Conservation (phyloP, 2,113 vertebrate species). For the Promerops cafer region DNA sequence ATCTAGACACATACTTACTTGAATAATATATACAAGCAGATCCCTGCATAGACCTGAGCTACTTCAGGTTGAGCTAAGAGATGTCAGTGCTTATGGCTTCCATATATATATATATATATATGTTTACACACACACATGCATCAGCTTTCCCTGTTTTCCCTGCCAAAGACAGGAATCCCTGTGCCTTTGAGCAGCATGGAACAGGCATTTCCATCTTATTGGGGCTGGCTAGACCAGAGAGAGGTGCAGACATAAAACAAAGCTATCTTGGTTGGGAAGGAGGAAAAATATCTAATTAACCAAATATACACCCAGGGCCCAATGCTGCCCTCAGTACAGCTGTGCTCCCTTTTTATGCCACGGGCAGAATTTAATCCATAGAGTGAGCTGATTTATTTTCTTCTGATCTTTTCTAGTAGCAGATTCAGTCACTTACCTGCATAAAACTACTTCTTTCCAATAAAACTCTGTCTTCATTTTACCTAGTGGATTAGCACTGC, state of each 20-base stretch:
- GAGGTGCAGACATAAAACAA: neutral
- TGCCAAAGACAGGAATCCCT: neutral
- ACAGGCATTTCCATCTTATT: neutral
- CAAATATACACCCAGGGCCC: neutral
- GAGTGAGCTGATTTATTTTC: neutral
- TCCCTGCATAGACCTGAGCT: neutral
- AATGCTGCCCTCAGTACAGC: neutral
- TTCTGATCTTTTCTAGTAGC: neutral
- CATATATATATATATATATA: neutral
- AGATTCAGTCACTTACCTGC: neutral
- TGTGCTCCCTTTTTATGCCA: neutral
- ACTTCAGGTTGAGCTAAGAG: neutral
- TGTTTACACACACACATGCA: neutral
- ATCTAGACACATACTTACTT: neutral
- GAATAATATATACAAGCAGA: neutral
- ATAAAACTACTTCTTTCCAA: neutral
- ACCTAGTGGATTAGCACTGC: neutral
- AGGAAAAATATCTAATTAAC: neutral
- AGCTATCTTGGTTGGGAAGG: neutral
- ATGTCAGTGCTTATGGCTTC: neutral
- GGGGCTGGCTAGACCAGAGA: neutral
- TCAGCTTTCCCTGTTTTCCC: neutral
- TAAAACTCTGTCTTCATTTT: neutral
- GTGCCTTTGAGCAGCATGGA: neutral
- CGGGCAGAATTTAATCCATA: neutral